These are phyloP conservation scores for Drosophila bipectinata DNA, from an alignment of 1,140 invertebrate species.

Conservation along the genomic window DNA sequence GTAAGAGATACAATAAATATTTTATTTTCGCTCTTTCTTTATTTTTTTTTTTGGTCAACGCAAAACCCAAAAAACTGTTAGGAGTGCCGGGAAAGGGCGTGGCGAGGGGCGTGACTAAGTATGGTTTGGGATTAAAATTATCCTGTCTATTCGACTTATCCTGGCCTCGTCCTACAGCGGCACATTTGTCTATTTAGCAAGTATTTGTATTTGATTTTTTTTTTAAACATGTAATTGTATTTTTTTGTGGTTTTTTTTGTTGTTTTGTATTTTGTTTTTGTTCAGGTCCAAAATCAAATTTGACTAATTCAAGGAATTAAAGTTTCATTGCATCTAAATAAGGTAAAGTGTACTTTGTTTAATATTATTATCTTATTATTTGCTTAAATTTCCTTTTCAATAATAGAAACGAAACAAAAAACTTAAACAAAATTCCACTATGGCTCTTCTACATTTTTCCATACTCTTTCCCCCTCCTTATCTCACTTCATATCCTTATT, in stretches of 20 bases:
- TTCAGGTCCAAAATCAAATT: constrained; percentile 83
- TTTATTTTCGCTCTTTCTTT: constrained; percentile 35
- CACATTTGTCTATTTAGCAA: constrained; percentile 76
- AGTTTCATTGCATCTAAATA: constrained; percentile 83
- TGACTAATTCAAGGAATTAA: constrained; percentile 83
- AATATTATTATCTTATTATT: constrained; percentile 72
- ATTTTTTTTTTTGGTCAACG: constrained; percentile 38
- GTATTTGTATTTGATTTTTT: constrained; percentile 52
- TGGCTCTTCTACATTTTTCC: constrained; percentile 51
- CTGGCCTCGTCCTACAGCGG: constrained; percentile 11
- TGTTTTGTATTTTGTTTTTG: constrained; percentile 54
- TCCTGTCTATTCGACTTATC: constrained; percentile 12
- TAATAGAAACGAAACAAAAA: constrained; percentile 82
- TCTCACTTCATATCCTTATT: neutral
- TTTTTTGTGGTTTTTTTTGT: constrained; percentile 43
- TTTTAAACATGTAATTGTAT: constrained; percentile 46
- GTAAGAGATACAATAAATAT: constrained; percentile 72
- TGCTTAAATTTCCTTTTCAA: constrained; percentile 75
- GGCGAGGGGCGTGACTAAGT: neutral
- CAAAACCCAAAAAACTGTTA: constrained; percentile 62
- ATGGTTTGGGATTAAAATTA: neutral
- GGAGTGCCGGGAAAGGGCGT: constrained; percentile 23
- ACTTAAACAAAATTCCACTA: constrained; percentile 83
- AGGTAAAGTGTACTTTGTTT: constrained; percentile 78
- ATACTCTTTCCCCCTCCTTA: constrained; percentile 12